Evolutionary conservation across 2,888 invertebrate genomes (phyloP), one percentile per base, ranked within the genome.

Genomic region (Helicoverpa assulta): DNA sequence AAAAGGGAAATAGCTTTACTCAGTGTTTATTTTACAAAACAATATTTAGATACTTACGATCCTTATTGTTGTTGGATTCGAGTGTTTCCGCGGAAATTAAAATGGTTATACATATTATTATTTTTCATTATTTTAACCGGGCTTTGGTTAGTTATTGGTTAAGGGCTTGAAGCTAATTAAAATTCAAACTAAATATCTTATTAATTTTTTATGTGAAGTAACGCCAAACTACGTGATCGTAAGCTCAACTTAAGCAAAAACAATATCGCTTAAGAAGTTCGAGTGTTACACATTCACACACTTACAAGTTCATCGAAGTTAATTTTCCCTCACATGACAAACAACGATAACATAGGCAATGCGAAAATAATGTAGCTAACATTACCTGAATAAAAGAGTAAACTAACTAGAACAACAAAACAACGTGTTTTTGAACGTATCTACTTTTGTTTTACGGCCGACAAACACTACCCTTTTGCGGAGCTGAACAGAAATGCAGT

Each of bases 1-100:
- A 88, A 92, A 90, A 90, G 85, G 89, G 88, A 91, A 91, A 93
- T 88, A 86, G 89, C 86, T 92, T 92, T 89, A 88, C 83, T 85
- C 83, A 84, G 86, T 84, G 71, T 89, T 90, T 91, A 89, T 90
- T 90, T 90, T 86, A 86, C 86, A 87, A 88, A 73, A 90, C 87
- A 90, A 85, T 83, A 80, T 73, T 82, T 71, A 76, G 70, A 70
- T 84, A 82, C 72, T 68, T 68, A 77, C 68, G 74, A 73, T 83
- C 80, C 79, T 80, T 10, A 33, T 70, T 47, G 55, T 58, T 21
- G 43, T 19, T 68, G 37, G 50, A 47, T 6, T 26, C 21, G 52
- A 57, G 50, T 52, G 16, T 18, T 66, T 58, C 43, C 8, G 52
- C 53, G n/a, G 52, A 52, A 57, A 68, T 62, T 14, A 70, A 56